A percentile compares a stretch with the other conserved stretches of the same genome.
Evolutionary conservation across 1,140 invertebrate genomes (phyloP).

Genomic region (Bombus turneri): DNA sequence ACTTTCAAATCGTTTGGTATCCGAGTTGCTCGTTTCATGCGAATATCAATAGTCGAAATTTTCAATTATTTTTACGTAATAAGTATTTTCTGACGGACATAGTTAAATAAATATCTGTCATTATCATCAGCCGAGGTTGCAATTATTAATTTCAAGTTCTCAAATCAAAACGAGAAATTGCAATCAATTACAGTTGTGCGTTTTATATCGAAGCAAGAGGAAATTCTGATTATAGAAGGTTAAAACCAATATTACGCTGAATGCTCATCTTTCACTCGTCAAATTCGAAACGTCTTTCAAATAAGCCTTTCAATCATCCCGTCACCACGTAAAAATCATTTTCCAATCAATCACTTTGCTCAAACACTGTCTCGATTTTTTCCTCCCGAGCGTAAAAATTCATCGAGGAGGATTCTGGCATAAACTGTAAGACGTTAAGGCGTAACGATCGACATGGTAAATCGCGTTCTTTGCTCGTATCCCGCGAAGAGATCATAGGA

Average conservation of each 20-base stretch:
- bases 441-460: background rate
- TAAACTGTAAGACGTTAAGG: background rate
- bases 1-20: no score
- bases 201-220: no score
- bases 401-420: background rate
- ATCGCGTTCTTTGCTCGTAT: background rate
- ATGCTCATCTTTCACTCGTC: background rate
- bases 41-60: no score
- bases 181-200: no score
- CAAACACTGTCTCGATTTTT: background rate
- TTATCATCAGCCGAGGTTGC: no score
- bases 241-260: background rate
- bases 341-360: background rate
- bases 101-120: no score
- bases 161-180: no score
- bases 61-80: no score
- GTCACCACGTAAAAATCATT: background rate
- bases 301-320: background rate
- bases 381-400: background rate
- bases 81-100: no score
- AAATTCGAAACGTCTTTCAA: background rate
- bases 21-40: no score
- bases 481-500: background rate
- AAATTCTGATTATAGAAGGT: background rate
- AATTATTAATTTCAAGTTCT: no score